Conservation (phyloP, 2,888 invertebrate genomes). For the Diaperis boleti region DNA sequence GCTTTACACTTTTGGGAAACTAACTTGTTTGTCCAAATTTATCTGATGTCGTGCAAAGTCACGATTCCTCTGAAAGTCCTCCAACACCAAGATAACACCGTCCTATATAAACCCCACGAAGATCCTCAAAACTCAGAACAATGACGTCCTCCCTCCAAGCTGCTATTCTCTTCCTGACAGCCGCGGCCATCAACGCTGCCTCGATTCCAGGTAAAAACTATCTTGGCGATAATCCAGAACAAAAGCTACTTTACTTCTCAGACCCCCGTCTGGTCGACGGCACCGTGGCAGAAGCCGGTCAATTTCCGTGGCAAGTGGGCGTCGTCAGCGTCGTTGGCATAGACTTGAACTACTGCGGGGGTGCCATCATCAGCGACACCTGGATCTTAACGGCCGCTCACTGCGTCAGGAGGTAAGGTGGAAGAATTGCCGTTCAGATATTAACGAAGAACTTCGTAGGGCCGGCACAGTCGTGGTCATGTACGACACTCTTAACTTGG, state of each 20-base stretch:
- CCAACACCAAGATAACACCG: neutral
- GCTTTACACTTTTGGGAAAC: too few relatives aligned
- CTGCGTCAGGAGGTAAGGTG: neutral
- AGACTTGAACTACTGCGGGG: neutral
- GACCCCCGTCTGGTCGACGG: constrained; percentile 4
- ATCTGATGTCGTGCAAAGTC: too few relatives aligned
- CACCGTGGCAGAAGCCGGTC: neutral
- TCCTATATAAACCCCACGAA: too few relatives aligned
- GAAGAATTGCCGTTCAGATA: neutral
- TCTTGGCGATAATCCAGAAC: neutral
- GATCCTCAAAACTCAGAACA: too few relatives aligned
- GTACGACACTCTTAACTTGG: neutral
- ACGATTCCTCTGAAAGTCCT: too few relatives aligned
- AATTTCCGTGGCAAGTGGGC: constrained; percentile 18
- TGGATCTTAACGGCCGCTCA: constrained; percentile 17
- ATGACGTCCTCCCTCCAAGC: too few relatives aligned
- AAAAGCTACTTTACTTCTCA: neutral
- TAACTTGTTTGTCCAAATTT: too few relatives aligned
- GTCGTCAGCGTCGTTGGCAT: constrained; percentile 1
- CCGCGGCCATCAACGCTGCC: too few relatives aligned
- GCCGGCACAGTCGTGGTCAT: neutral
- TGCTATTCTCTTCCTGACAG: too few relatives aligned
- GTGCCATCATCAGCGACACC: constrained; percentile 3
- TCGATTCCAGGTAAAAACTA: too few relatives aligned
- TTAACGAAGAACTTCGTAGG: neutral